phyloP scores from a whole-genome alignment of 2,113 vertebrate genomes.

The Hepsetus odoe region DNA sequence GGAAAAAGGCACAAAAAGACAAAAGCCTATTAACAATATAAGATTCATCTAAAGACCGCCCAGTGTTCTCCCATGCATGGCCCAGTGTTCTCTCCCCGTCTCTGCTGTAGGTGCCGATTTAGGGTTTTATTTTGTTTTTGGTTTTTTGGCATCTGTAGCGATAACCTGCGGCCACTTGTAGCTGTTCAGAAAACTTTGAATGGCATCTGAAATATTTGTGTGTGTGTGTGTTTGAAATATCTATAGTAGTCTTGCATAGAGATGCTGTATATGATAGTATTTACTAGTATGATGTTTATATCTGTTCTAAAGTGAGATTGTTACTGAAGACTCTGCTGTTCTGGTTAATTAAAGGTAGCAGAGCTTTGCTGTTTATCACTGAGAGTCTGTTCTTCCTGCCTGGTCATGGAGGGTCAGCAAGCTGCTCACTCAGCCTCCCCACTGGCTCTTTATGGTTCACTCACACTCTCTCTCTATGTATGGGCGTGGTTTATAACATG shows the following conservation, averaged over 20 bases:
- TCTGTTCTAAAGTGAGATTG: too few relatives aligned
- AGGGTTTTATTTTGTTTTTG: not conserved
- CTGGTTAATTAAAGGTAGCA: too few relatives aligned
- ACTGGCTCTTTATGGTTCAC: not conserved
- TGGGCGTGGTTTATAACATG: constrained; percentile 52
- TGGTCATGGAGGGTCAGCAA: constrained; percentile 38
- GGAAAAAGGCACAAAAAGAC: too few relatives aligned
- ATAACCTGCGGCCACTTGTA: constrained; percentile 56
- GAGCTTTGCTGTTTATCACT: too few relatives aligned
- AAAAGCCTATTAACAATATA: too few relatives aligned
- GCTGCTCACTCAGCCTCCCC: not conserved
- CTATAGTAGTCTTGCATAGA: not conserved
- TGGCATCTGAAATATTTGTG: not conserved
- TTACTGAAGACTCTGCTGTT: too few relatives aligned
- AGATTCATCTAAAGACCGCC: too few relatives aligned
- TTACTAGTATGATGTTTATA: too few relatives aligned
- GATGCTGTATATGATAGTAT: too few relatives aligned
- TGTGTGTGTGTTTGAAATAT: not conserved
- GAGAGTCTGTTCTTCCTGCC: constrained; percentile 15
- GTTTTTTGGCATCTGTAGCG: not conserved
- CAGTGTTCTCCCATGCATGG: too few relatives aligned
- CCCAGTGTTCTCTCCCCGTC: too few relatives aligned
- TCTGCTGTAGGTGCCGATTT: not conserved
- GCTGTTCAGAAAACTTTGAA: not conserved
- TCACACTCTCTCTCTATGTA: too few relatives aligned